phyloP scores from a whole-genome alignment of 2,113 vertebrate species.

The Pongo abelii region DNA sequence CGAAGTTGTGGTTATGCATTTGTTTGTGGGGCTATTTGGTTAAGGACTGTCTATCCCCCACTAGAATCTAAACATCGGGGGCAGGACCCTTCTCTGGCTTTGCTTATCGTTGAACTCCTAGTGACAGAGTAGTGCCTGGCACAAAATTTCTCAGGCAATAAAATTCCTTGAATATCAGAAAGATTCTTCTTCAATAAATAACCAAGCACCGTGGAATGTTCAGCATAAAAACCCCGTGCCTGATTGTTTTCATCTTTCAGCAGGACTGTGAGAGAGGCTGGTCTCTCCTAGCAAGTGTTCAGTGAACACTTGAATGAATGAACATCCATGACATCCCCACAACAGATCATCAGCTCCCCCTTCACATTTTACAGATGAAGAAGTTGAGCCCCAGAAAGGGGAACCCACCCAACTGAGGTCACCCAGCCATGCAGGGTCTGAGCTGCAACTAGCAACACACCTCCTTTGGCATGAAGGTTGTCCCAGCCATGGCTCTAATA shows the following conservation, averaged over 20 bases:
- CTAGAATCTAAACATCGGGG: background rate
- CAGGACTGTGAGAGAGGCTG: background rate
- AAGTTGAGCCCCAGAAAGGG: background rate
- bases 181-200: background rate
- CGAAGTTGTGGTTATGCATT: background rate
- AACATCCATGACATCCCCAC: background rate
- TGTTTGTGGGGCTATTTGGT: background rate
- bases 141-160: background rate
- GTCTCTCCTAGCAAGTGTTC: background rate
- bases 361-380: background rate
- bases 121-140: background rate
- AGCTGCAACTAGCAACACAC: background rate
- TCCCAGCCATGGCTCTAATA: background rate
- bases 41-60: background rate
- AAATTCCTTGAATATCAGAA: conserved; percentile 22
- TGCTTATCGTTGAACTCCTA: background rate
- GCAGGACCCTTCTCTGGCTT: background rate
- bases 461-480: background rate
- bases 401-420: background rate
- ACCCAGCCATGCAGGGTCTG: background rate
- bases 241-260: background rate
- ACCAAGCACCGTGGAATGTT: background rate
- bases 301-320: background rate
- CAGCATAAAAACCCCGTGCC: background rate
- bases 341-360: background rate